phyloP scores from a whole-genome alignment of 2,797 vertebrate genomes.

The Florisuga fusca region DNA sequence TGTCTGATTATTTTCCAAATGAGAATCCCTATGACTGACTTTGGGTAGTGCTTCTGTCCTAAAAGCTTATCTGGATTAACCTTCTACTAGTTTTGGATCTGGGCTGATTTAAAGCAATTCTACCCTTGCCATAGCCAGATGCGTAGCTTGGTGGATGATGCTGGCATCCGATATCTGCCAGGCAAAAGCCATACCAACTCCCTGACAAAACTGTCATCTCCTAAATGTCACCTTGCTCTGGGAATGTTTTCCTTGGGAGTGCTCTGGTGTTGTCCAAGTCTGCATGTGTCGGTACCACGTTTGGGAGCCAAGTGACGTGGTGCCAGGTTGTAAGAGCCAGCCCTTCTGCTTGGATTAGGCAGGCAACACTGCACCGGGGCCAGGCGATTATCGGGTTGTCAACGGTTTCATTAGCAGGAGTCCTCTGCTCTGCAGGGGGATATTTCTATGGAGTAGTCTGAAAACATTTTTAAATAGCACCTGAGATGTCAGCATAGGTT shows the following conservation, averaged over 20 bases:
- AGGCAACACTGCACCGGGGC: background rate
- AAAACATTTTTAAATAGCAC: background rate
- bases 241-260: background rate
- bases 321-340: conserved; percentile 38
- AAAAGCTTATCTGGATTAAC: conserved; percentile 21
- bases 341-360: background rate
- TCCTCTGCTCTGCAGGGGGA: rapidly evolving
- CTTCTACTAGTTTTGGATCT: background rate
- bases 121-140: background rate
- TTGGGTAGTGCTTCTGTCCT: conserved; percentile 8
- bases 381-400: conserved; percentile 29
- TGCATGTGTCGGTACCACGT: rapidly evolving
- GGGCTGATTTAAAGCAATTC: background rate
- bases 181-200: background rate
- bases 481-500: background rate
- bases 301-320: background rate
- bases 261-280: background rate
- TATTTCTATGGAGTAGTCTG: background rate
- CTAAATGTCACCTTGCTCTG: background rate
- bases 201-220: conserved; percentile 6
- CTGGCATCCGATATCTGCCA: background rate
- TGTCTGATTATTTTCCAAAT: conserved; percentile 1
- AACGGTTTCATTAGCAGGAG: background rate
- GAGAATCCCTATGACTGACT: background rate
- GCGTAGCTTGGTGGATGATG: background rate